These are phyloP conservation scores for Chroicocephalus ridibundus DNA, from an alignment of 2,113 vertebrate genomes.

Conservation along the genomic window DNA sequence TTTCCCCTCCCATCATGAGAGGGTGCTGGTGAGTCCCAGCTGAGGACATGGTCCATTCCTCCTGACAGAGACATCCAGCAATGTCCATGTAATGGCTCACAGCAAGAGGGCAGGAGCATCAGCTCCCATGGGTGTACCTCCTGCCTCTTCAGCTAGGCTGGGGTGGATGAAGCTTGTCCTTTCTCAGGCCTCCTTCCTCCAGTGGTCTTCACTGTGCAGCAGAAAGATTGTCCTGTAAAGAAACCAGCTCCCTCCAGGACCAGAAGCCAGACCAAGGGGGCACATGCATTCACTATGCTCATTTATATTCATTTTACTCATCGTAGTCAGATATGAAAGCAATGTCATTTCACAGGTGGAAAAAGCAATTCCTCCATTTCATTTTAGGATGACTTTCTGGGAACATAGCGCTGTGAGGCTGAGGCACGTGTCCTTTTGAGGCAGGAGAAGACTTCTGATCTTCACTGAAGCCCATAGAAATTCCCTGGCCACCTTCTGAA, in stretches of 20 bases:
- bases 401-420: neutral
- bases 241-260: neutral
- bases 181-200: neutral
- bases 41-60: neutral
- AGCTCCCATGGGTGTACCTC: neutral
- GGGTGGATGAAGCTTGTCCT: neutral
- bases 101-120: neutral
- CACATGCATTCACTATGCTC: neutral
- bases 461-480: neutral
- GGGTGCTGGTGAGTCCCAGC: neutral
- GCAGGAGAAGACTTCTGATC: neutral
- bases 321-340: neutral
- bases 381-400: neutral
- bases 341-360: neutral
- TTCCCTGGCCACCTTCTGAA: neutral
- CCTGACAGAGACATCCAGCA: neutral
- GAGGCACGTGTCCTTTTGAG: neutral
- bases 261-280: neutral
- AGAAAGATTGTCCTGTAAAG: neutral
- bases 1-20: neutral
- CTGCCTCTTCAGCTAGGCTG: neutral
- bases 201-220: neutral
- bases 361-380: neutral
- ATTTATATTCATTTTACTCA: neutral
- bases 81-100: neutral